Base-by-base conservation (phyloP, 1,140 invertebrate species). In the Philopotamus ludificatus region DNA sequence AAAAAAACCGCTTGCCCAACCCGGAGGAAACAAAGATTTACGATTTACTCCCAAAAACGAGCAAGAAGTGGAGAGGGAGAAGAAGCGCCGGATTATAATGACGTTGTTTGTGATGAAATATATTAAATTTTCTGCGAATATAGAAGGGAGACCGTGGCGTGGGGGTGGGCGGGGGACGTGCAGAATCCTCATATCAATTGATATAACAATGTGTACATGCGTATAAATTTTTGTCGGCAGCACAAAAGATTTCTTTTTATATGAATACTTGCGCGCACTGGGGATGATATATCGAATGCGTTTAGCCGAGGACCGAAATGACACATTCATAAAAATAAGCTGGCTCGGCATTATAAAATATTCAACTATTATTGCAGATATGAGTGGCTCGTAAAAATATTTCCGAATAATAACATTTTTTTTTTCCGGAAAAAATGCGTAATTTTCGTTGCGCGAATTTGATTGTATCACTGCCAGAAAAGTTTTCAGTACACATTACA, bases 31-130 rank as follows among this genome's bases (percentile, higher is more conserved):
- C 57, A 60, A 47, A 60, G 57, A 60, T 60, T 60, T 60, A 60
- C 57, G 57, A 60, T 60, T 57, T 42, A 57, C 34, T 57, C 54
- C 26, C 23, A 25, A 34, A 34, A 34, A 54, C n/a, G 51, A 34
- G 26, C 12, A 34, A 34, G 21, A n/a, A 34, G 18, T 2, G 26
- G 15, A 51, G 21, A n/a, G 49, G 18, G 26, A 55, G 26, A 23
- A 28, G 10, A 23, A 26, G 57, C 42, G 10, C 12, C 42, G 57
- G 57, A 60, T 60, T 60, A 60, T 60, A 60, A 60, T 60, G 57
- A 60, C 42, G 57, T 60, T 60, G 57, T 60, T 60, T 60, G 57
- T 60, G 57, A 60, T 60, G 57, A 60, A 60, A 60, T 60, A 60
- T 60, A 60, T 60, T 60, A 60, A 60, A 60, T 60, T 60, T 60